A percentile compares a stretch with the other conserved stretches of the same genome.
These are phyloP conservation scores for Phylloscopus collybita DNA, from an alignment of 2,797 vertebrate species.

Conservation along the genomic window DNA sequence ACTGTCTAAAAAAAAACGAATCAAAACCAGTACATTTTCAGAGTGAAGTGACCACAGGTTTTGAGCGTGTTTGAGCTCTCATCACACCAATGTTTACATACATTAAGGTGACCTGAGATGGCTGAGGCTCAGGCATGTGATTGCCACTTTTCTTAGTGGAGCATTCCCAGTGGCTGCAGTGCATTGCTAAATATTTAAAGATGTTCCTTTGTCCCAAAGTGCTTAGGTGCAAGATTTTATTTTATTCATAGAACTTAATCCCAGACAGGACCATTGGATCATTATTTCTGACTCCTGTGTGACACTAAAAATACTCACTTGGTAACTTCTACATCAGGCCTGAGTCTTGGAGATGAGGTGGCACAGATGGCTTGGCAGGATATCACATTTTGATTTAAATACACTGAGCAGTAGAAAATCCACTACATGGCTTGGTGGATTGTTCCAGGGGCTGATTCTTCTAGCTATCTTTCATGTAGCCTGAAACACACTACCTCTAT, in stretches of 20 bases:
- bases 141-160: background rate
- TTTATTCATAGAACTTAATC: constrained; percentile 22
- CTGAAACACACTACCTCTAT: background rate
- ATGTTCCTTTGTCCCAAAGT: background rate
- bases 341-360: background rate
- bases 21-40: background rate
- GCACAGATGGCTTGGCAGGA: background rate
- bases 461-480: background rate
- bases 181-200: constrained; percentile 63
- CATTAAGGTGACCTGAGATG: constrained; percentile 21
- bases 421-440: background rate
- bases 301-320: background rate
- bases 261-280: background rate
- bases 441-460: background rate
- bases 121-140: background rate
- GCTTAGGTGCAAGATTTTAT: constrained; percentile 7
- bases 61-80: background rate
- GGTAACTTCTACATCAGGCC: background rate
- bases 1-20: background rate
- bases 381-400: background rate
- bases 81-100: background rate
- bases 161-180: background rate
- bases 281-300: background rate
- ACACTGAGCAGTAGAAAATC: background rate
- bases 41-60: background rate